Evolutionary conservation across 2,888 invertebrate genomes (phyloP), one percentile per base, ranked within the genome.

Genomic region (Acronicta alni): DNA sequence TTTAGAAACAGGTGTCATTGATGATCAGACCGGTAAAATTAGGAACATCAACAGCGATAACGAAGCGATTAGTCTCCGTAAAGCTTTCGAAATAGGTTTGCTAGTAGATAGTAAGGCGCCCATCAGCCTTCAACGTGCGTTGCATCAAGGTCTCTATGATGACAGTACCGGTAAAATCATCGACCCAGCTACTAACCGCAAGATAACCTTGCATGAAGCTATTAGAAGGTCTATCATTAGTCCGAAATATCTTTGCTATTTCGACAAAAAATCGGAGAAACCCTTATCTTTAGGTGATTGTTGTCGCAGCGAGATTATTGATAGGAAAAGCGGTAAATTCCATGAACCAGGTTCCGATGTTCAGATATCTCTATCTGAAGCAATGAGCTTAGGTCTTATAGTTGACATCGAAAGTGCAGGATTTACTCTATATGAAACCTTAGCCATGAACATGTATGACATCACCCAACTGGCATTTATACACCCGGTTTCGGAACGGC

Each of bases 131-230:
- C 98, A 98, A 84, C 95, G 97, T 80, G 97, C 97, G 0, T 95
- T 98, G 52, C 98, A 98, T 85, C 97, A 98, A 90, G 98, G 98
- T 2, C 91, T 98, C 0, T 98, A 98, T 82, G 97, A 98, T 75
- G 97, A 97, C 60, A 95, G 94, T 61, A 96, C 96, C 0, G 97
- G 98, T 12, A 97, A 97, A 93, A 95, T 99, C 49, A 95, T 96
- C 37, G 98, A 99, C 90, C 97, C 97, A 0, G 95, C 95, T 59
- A 97, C 96, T 3, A 97, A 97, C 44, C 95, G 97, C 63, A 96
- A 96, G 79, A 96, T 98, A 4, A 97, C 98, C 1, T 88, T 98
- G 39, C 97, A 98, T 77, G 98, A 98, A 90, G 96, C 98, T 2
- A 97, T 98, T 82, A 95, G 98, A 46, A 95, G 97, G 70, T 97